These are phyloP conservation scores for Euclidia mi DNA, from an alignment of 2,888 invertebrate genomes.

Conservation along the genomic window DNA sequence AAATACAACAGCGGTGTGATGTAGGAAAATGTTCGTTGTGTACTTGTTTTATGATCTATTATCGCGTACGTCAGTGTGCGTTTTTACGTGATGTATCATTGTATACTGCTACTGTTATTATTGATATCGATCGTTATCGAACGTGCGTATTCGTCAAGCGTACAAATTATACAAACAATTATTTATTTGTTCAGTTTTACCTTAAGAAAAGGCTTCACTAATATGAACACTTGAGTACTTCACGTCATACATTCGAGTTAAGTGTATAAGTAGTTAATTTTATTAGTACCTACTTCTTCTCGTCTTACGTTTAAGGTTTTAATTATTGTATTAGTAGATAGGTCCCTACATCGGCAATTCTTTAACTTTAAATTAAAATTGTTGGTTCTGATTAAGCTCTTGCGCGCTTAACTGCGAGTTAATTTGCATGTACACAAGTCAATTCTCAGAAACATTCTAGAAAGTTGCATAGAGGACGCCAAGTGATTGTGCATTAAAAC, in stretches of 20 bases:
- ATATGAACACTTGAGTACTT: slow-evolving; percentile 2
- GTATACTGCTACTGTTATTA: slow-evolving; percentile 5
- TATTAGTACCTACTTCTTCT: too few relatives aligned
- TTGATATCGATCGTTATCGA: slow-evolving; percentile 6
- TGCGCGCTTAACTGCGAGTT: slow-evolving; percentile 12
- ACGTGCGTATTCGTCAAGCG: slow-evolving; percentile 8
- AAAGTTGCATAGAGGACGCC: slow-evolving; percentile 67
- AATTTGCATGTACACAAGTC: slow-evolving; percentile 5
- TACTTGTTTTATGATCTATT: slow-evolving; percentile 45
- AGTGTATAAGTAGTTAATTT: too few relatives aligned
- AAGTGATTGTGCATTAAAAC: slow-evolving; percentile 40
- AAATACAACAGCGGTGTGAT: too few relatives aligned
- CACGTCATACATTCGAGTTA: slow-evolving; percentile 4
- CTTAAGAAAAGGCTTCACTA: neutral
- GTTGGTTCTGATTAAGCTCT: slow-evolving; percentile 18
- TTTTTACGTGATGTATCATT: slow-evolving; percentile 25
- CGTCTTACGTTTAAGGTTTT: too few relatives aligned
- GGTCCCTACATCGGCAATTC: too few relatives aligned
- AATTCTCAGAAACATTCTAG: slow-evolving; percentile 62
- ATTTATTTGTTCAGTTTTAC: slow-evolving; percentile 30
- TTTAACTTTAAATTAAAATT: too few relatives aligned
- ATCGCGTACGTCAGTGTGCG: slow-evolving; percentile 29
- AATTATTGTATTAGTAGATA: too few relatives aligned
- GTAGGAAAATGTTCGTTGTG: neutral
- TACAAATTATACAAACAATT: slow-evolving; percentile 22